phyloP scores from a whole-genome alignment of 2,888 invertebrate species.

The Epinotia bilunana region DNA sequence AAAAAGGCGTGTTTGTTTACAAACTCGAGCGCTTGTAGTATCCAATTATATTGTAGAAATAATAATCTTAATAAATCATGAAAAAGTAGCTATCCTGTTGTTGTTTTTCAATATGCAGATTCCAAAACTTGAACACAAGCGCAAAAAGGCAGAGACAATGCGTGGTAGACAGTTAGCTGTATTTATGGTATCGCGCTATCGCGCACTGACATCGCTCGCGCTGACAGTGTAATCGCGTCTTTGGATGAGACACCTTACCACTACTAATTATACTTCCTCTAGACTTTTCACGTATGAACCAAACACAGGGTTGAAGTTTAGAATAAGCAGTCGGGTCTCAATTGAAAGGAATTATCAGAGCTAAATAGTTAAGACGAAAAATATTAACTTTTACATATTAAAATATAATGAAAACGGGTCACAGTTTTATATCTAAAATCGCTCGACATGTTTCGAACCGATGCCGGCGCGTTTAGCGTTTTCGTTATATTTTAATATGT shows the following conservation, averaged over 20 bases:
- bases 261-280: neutral
- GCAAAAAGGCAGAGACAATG: constrained; percentile 1
- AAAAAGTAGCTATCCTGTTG: neutral
- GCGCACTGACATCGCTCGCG: constrained; percentile 64
- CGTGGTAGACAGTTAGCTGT: constrained; percentile 59
- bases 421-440: too few species aligned
- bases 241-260: neutral
- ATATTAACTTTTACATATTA: too few species aligned
- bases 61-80: neutral
- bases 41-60: neutral
- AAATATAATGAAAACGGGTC: too few species aligned
- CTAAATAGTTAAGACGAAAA: neutral
- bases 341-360: neutral
- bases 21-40: neutral
- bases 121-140: neutral
- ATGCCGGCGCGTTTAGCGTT: neutral
- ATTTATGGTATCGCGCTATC: constrained; percentile 78
- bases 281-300: neutral
- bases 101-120: constrained; percentile 2
- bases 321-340: too few species aligned
- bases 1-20: too few species aligned
- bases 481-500: too few species aligned
- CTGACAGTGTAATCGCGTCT: neutral
- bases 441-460: too few species aligned
- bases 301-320: neutral